Base-by-base conservation (phyloP, 1,140 invertebrate genomes). In the Chionoecetes opilio region DNA sequence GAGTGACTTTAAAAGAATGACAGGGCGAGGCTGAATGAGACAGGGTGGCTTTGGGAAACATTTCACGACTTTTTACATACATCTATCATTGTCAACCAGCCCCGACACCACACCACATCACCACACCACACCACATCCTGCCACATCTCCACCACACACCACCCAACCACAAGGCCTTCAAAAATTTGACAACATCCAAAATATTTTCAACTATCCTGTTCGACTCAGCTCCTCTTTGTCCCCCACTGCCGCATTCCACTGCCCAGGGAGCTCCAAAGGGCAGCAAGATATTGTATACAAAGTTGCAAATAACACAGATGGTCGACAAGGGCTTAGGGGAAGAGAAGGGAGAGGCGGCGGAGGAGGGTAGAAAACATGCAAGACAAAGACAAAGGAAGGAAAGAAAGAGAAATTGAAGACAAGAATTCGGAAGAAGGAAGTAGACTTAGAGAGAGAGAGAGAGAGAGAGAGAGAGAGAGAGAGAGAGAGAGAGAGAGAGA, bases 221-320 rank as follows among this genome's bases (percentile, higher is more conserved):
- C 63, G n/a, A 11, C 63, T 75, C 26, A 5, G 14, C 41, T 11
- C 63, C 63, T 5, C 26, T n/a, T n/a, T 26, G 0, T 53, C 2
- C 26, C n/a, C 63, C 63, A 75, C 63, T 75, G n/a, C 46, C 46
- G 46, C 63, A 75, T 75, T 75, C 63, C 63, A n/a, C 63, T 75
- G n/a, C 8, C 9, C 21, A 26, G 8, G 63, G n/a, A 75, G 11
- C 63, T 75, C 21, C 63, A 75, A 46, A 75, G n/a, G 63, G 63
- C 26, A 21, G 53, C 11, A 26, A 75, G 63, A 75, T 75, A 75
- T n/a, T 75, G 63, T 75, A n/a, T n/a, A 75, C 6, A 75, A 75
- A 75, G 63, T 21, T 75, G 63, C n/a, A n/a, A n/a, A 75, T 75
- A n/a, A 26, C 6, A 75, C 8, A n/a, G 11, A 75, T 75, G 26